A percentile compares a stretch with the other conserved stretches of the same genome.
These are phyloP conservation scores for Scaptomyza pallida DNA, from an alignment of 1,140 invertebrate species.

Conservation along the genomic window DNA sequence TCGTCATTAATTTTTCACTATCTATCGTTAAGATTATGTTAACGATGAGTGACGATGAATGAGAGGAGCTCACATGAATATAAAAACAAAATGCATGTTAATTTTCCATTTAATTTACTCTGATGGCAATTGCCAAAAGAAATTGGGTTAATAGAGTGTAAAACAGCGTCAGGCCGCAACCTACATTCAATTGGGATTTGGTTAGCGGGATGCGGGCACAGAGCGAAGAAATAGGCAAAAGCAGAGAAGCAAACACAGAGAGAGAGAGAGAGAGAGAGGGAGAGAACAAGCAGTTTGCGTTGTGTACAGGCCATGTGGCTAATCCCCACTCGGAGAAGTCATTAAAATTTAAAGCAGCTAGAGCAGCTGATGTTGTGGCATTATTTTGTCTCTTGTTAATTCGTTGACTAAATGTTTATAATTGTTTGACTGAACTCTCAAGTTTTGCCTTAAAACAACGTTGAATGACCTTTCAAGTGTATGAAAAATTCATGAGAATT, in stretches of 20 bases:
- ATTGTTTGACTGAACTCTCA: constrained; percentile 22
- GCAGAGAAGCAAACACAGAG: background rate
- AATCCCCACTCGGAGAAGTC: constrained; percentile 66
- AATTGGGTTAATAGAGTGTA: constrained; percentile 83
- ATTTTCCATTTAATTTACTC: constrained; percentile 82
- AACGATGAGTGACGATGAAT: constrained; percentile 12
- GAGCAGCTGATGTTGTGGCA: constrained; percentile 38
- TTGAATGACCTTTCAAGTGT: constrained; percentile 13
- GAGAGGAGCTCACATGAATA: constrained; percentile 29
- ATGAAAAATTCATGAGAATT: constrained; percentile 22
- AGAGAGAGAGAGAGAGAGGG: background rate
- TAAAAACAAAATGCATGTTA: constrained; percentile 49
- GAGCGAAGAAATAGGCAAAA: too few relatives aligned
- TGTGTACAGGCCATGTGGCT: constrained; percentile 28
- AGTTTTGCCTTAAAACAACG: constrained; percentile 9
- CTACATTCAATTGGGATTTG: constrained; percentile 55
- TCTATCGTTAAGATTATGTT: constrained; percentile 21
- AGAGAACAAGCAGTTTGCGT: background rate
- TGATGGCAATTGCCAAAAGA: constrained; percentile 56
- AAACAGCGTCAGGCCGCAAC: constrained; percentile 67
- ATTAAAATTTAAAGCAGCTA: constrained; percentile 70
- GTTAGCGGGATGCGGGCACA: background rate
- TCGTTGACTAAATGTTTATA: constrained; percentile 38
- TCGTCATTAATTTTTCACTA: constrained; percentile 49
- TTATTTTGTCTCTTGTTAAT: constrained; percentile 14